Evolutionary conservation across 2,113 vertebrate genomes (phyloP), one percentile per base, ranked within the genome.

Genomic region (Pan paniscus): DNA sequence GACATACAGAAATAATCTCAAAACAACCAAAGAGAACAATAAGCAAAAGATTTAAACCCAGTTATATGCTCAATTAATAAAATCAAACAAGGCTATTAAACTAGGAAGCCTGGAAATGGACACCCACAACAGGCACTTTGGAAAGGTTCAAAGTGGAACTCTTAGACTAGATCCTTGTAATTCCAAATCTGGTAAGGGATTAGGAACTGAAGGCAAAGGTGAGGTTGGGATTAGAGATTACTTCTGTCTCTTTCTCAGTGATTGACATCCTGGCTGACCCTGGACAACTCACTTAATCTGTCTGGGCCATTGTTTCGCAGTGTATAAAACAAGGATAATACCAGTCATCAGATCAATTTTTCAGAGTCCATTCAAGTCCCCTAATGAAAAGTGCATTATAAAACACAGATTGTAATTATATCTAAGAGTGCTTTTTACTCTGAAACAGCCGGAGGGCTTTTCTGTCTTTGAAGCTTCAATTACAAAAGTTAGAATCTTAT

Each of bases 331-430:
- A 94, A 90, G 40, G 38, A 96, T 95, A 96, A 95, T 90, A 85
- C 38, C 52, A 82, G 38, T 89, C 87, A 96, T 96, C 88, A 89
- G 94, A 96, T 96, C 94, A 96, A 97, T 95, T 96, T 98, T 91
- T 94, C 75, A 79, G 61, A 83, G 94, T 96, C 96, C 96, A 92
- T 70, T 89, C 82, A 89, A 85, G 85, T 94, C 46, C 50, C 75
- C n/a, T 97, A 97, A 97, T 95, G 93, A 97, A 98, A 96, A 93
- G 68, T 25, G 67, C 89, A 94, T 97, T 97, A 94, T 95, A 97
- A 98, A 98, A 97, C 97, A 98, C 90, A 97, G 95, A 96, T 92
- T 93, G 88, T 97, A 98, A 97, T 97, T 97, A 97, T 92, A 97
- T 96, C 97, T 94, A 89, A 97, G 85, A 95, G 94, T 96, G 61